Evolutionary conservation across 2,113 vertebrate genomes (phyloP).

Genomic region (Periophthalmodon schlosseri): DNA sequence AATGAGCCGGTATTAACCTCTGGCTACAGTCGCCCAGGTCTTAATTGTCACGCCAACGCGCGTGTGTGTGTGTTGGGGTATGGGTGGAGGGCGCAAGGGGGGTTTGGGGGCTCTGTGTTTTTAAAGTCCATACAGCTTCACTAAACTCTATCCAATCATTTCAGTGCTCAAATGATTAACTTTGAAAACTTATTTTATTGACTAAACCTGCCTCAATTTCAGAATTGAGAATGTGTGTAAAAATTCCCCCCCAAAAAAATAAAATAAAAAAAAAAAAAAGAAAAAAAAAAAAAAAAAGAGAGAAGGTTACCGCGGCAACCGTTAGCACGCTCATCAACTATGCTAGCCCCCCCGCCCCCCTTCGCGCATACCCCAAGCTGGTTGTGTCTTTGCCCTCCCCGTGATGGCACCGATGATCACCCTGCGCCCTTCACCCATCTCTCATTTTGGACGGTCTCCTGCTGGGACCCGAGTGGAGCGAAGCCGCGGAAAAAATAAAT

Average conservation of each 20-base stretch:
- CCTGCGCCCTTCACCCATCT: constrained; percentile 28
- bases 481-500: constrained; percentile 67
- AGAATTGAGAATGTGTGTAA: too few species aligned
- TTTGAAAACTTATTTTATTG: too few species aligned
- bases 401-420: constrained; percentile 3
- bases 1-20: constrained; percentile 99
- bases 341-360: constrained; percentile 36
- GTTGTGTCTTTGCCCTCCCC: background rate
- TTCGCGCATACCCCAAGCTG: background rate
- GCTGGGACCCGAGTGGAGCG: constrained; percentile 77
- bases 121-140: too few species aligned
- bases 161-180: too few species aligned
- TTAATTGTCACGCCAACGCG: constrained; percentile 98
- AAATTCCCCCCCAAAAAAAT: too few species aligned
- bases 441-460: constrained; percentile 74
- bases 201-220: too few species aligned
- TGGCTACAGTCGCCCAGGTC: constrained; percentile 99
- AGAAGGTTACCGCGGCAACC: constrained; percentile 85
- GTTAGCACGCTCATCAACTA: constrained; percentile 71
- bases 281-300: background rate
- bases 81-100: constrained; percentile 66
- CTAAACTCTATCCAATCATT: too few species aligned
- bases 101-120: constrained; percentile 38
- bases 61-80: background rate
- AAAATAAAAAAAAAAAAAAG: too few species aligned